Base-by-base conservation (phyloP, 2,113 vertebrate genomes). In the Verasper variegatus region DNA sequence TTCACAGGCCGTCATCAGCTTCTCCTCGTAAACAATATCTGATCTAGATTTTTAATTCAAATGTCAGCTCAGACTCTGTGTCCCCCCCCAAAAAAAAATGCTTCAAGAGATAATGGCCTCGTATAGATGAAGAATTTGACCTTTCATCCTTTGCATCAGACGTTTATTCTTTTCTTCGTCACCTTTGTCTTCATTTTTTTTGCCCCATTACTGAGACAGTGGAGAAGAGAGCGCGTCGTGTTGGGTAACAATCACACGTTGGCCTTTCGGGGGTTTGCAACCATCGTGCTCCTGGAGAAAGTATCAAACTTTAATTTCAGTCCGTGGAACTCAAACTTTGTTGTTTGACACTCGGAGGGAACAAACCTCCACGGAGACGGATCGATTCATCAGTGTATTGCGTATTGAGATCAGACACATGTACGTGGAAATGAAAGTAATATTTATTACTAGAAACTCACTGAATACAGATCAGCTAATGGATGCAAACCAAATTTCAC, bases 11-110 rank as follows among this genome's bases (percentile, higher is more conserved):
- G 47, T 18, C 47, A 1, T 51, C 47, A 18, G 15, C 2, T 88
- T 60, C 56, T 60, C 74, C 49, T 3, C 6, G 35, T 60, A 51
- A 80, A 52, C 35, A 24, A 71, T 65, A 70, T 70, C 70, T 79
- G 51, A 31, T 24, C 23, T 31, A 2, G n/a, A n/a, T n/a, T 79
- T 81, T 81, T 35, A 51, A 78, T 73, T 78, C 11, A 73, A 62
- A 76, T 66, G 65, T 79, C 62, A 75, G 40, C 35, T 65, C 2
- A 15, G 59, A 59, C 2, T 40, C 47, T 1, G 17, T 6, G 5
- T 7, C 47, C 15, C 45, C 47, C 47, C 47, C 14, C 42, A 0
- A 2, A 45, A 49, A 49, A 31, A 31, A 31, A 31, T 7, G 6
- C 31, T 31, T 31, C 31, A 5, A 31, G 6, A 31, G 31, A 31